A percentile compares a stretch with the other conserved stretches of the same genome.
These are phyloP conservation scores for Melieria omissa DNA, from an alignment of 2,888 invertebrate species.

Conservation along the genomic window DNA sequence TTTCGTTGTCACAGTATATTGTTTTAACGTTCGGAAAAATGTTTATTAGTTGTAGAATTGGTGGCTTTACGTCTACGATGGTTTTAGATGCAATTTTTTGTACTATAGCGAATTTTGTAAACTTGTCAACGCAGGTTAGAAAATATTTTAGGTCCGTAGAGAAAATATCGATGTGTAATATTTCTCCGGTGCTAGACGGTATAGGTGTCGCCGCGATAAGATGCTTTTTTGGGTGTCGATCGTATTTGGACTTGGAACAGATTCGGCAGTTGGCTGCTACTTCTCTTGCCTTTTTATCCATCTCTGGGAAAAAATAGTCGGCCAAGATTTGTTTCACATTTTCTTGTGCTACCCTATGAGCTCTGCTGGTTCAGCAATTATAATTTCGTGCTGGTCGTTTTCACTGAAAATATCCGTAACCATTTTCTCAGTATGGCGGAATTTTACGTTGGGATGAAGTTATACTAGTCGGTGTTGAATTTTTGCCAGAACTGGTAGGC, in stretches of 20 bases:
- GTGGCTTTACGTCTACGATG: constrained; percentile 39
- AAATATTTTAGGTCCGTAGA: constrained; percentile 40
- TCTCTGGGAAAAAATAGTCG: constrained; percentile 34
- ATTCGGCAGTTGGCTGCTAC: constrained; percentile 38
- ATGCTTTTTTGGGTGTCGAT: constrained; percentile 40
- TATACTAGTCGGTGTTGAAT: constrained; percentile 6
- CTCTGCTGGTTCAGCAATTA: constrained; percentile 30
- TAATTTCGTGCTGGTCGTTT: constrained; percentile 12
- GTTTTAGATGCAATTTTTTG: constrained; percentile 43
- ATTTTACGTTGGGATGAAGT: constrained; percentile 37
- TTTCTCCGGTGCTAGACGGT: constrained; percentile 28
- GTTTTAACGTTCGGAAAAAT: constrained; percentile 38
- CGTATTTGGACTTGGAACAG: constrained; percentile 40
- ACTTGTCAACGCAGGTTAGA: constrained; percentile 40
- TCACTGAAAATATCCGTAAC: constrained; percentile 24
- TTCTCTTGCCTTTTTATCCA: constrained; percentile 18
- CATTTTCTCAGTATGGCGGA: constrained; percentile 24
- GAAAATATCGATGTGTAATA: constrained; percentile 40
- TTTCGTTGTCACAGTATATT: constrained; percentile 45
- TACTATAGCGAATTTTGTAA: constrained; percentile 43
- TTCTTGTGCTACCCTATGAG: constrained; percentile 35
- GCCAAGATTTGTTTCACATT: constrained; percentile 34
- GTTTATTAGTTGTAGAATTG: constrained; percentile 41
- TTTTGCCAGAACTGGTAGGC: no score
- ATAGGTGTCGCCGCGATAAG: constrained; percentile 31